phyloP scores from a whole-genome alignment of 2,797 vertebrate species.

The Gymnoscopelus braueri region DNA sequence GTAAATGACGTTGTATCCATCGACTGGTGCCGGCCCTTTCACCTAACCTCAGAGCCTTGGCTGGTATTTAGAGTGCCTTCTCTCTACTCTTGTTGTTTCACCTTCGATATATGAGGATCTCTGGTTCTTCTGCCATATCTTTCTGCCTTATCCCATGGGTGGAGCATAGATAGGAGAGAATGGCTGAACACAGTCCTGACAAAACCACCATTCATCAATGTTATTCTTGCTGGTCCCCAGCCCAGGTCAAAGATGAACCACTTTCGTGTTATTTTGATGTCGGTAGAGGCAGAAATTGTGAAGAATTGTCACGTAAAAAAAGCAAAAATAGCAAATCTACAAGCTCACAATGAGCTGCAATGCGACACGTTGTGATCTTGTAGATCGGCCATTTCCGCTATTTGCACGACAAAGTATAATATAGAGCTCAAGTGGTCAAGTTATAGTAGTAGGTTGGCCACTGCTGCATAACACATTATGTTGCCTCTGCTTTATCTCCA shows the following conservation, averaged over 20 bases:
- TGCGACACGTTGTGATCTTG: too few relatives aligned
- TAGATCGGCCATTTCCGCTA: too few relatives aligned
- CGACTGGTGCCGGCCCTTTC: conserved; percentile 26
- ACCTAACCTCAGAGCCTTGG: conserved; percentile 9
- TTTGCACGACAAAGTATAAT: too few relatives aligned
- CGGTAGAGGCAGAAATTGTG: too few relatives aligned
- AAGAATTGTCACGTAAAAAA: too few relatives aligned
- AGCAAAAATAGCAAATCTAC: too few relatives aligned
- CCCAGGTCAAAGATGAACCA: conserved; percentile 9
- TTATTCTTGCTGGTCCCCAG: conserved; percentile 10
- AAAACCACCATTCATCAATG: conserved; percentile 4
- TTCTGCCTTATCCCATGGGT: background rate
- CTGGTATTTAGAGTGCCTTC: background rate
- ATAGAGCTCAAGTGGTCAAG: too few relatives aligned
- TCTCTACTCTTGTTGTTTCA: background rate
- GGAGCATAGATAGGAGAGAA: background rate
- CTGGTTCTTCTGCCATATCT: background rate
- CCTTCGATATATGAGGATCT: conserved; percentile 3
- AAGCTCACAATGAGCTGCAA: too few relatives aligned
- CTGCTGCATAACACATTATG: conserved; percentile 2
- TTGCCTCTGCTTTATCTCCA: conserved; percentile 30
- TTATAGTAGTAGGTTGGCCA: conserved; percentile 29
- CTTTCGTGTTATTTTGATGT: too few relatives aligned
- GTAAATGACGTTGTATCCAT: conserved; percentile 36
- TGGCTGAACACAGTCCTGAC: conserved; percentile 10